A percentile compares a stretch with the other conserved stretches of the same genome.
These are phyloP conservation scores for Gallinago paraguaiae DNA, from an alignment of 2,113 vertebrate species.

Conservation along the genomic window DNA sequence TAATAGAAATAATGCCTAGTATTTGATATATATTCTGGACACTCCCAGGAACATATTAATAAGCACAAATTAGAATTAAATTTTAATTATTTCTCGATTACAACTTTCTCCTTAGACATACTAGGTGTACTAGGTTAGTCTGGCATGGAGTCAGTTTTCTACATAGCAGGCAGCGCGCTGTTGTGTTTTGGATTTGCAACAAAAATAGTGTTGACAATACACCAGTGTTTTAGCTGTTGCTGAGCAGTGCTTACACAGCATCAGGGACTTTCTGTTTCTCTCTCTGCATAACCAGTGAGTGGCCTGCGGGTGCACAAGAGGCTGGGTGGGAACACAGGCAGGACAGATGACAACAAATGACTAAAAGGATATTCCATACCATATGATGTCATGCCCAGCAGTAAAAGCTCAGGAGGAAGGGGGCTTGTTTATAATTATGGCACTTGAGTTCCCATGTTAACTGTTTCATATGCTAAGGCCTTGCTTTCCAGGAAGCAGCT, in stretches of 20 bases:
- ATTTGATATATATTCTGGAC: background rate
- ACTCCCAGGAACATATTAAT: background rate
- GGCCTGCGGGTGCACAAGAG: background rate
- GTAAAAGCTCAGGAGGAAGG: background rate
- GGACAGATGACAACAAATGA: background rate
- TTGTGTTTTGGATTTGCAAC: background rate
- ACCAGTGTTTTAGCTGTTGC: accelerated
- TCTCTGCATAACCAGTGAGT: background rate
- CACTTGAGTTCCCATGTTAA: background rate
- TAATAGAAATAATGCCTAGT: background rate
- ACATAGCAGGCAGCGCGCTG: background rate
- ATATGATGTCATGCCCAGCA: background rate
- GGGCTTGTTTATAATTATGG: accelerated
- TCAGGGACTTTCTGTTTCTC: background rate
- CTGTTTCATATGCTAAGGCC: background rate
- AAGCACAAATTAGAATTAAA: background rate
- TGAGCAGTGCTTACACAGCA: background rate
- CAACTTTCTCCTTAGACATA: background rate
- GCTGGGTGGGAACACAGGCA: background rate
- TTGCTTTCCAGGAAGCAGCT: background rate
- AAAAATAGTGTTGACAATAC: background rate
- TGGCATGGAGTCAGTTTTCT: background rate
- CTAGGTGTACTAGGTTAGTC: background rate
- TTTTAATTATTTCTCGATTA: background rate
- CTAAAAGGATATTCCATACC: background rate